Base-by-base conservation (phyloP, 2,888 invertebrate species). In the Plemyria rubiginata region DNA sequence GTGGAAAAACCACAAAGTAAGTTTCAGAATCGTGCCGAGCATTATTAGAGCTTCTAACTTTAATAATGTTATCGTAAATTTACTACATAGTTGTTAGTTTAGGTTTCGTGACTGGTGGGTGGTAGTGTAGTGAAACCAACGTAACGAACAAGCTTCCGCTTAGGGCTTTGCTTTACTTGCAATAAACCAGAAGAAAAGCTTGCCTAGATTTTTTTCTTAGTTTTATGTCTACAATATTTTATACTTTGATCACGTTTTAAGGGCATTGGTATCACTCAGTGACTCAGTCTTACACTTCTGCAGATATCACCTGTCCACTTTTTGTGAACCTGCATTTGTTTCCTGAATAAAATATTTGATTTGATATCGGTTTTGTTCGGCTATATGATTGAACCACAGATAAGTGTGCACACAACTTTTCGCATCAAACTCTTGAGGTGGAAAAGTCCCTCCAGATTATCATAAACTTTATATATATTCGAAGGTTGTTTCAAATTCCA, bases 1-100 rank as follows among this genome's bases (percentile, higher is more conserved):
- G 45, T 45, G 45, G 45, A 45, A 45, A 45, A 45, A 45, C 16
- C 6, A 45, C 45, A 16, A 45, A 45, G 45, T 45, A 45, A 45
- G 45, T 45, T 45, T 4, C 45, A 45, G 11, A 45, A 45, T 16
- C 45, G 45, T 16, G 45, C 16, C 11, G 45, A 16, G 16, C 1
- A 16, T 45, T 16, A 16, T 45, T 45, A 45, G 8, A 16, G 45
- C 16, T 45, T 45, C 45, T 16, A 45, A 16, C 16, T 16, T 16
- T 16, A 45, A 15, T 2, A 45, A 45, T 11, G 15, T 15, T 43
- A 45, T 45, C 45, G 15, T 43, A 43, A 22, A 16, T 45, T 45
- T 45, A 45, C 45, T 16, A 16, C 45, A 45, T 45, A 13, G 15
- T 15, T 45, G 45, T 45, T 45, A 3, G 45, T 45, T 45, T 45